phyloP scores from a whole-genome alignment of 2,113 vertebrate genomes.

The Alexandromys fortis region DNA sequence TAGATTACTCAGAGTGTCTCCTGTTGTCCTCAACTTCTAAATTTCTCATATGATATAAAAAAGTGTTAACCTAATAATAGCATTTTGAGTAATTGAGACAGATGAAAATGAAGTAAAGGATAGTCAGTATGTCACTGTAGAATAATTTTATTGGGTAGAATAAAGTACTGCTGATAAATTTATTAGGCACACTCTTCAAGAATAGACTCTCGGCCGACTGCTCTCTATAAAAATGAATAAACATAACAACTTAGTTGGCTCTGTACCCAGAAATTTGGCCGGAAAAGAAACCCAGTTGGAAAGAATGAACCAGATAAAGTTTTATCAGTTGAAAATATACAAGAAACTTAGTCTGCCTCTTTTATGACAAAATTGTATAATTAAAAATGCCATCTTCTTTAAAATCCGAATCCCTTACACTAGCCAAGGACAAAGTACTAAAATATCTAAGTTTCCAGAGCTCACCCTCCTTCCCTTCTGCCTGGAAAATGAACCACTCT shows the following conservation, averaged over 20 bases:
- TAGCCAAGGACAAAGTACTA: conserved; percentile 54
- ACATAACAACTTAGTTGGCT: conserved; percentile 65
- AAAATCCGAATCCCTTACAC: conserved; percentile 54
- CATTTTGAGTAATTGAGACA: conserved; percentile 72
- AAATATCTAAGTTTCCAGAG: conserved; percentile 69
- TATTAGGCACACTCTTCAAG: conserved; percentile 67
- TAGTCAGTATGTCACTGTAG: conserved; percentile 43
- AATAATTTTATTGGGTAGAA: conserved; percentile 58
- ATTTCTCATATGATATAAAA: conserved; percentile 62
- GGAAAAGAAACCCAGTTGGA: conserved; percentile 59
- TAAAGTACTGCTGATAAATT: conserved; percentile 60
- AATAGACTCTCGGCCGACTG: conserved; percentile 62
- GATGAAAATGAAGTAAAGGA: conserved; percentile 65
- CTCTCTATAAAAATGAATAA: conserved; percentile 73
- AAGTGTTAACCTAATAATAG: conserved; percentile 60
- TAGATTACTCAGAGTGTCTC: conserved; percentile 52
- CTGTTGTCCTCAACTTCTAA: conserved; percentile 55
- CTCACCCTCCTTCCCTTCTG: conserved; percentile 51
- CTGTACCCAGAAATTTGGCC: conserved; percentile 62
- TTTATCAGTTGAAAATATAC: conserved; percentile 64
- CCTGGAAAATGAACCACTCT: conserved; percentile 27
- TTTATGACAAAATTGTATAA: conserved; percentile 64
- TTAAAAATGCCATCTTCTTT: conserved; percentile 61
- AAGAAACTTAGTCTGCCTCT: conserved; percentile 49
- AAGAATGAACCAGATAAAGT: conserved; percentile 72